Percentiles rank a stretch among this genome's conserved stretches.
Evolutionary conservation across 2,113 vertebrate genomes (phyloP).

Genomic region (Rhegmatorhina hoffmannsi): DNA sequence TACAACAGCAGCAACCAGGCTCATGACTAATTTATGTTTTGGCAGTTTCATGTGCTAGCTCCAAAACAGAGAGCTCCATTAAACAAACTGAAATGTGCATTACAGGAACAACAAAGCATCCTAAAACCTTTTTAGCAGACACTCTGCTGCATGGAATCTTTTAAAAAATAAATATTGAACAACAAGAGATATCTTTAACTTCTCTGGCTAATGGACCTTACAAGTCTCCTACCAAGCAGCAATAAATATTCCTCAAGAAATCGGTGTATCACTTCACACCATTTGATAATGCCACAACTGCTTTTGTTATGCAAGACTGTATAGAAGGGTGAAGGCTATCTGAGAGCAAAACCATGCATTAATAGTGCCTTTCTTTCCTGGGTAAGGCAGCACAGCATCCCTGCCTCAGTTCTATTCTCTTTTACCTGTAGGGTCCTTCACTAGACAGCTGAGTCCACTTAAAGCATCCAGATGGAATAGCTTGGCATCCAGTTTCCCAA

Average conservation of each 20-base stretch:
- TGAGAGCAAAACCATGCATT: not conserved
- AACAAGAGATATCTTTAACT: conserved; percentile 48
- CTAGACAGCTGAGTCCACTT: conserved; percentile 12
- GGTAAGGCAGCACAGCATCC: conserved; percentile 34
- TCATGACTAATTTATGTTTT: not conserved
- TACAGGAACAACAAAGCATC: conserved; percentile 22
- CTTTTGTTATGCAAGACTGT: conserved; percentile 51
- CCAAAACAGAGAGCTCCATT: not conserved
- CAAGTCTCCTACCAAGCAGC: conserved; percentile 3
- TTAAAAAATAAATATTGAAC: conserved; percentile 45
- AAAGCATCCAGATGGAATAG: not conserved
- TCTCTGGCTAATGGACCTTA: conserved; percentile 47
- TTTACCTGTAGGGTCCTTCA: conserved; percentile 11
- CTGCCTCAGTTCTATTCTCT: conserved; percentile 9
- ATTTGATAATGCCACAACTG: conserved; percentile 39
- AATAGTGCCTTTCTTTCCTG: not conserved
- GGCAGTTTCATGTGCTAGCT: not conserved
- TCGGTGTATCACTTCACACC: conserved; percentile 34
- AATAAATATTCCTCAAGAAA: conserved; percentile 55
- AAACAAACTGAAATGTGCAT: not conserved
- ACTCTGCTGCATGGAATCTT: not conserved
- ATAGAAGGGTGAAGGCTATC: conserved; percentile 33
- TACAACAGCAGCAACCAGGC: not conserved
- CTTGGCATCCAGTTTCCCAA: conserved; percentile 7
- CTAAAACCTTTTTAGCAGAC: conserved; percentile 40